Evolutionary conservation across 2,888 invertebrate species (phyloP).

Genomic region (Drosophila recens): DNA sequence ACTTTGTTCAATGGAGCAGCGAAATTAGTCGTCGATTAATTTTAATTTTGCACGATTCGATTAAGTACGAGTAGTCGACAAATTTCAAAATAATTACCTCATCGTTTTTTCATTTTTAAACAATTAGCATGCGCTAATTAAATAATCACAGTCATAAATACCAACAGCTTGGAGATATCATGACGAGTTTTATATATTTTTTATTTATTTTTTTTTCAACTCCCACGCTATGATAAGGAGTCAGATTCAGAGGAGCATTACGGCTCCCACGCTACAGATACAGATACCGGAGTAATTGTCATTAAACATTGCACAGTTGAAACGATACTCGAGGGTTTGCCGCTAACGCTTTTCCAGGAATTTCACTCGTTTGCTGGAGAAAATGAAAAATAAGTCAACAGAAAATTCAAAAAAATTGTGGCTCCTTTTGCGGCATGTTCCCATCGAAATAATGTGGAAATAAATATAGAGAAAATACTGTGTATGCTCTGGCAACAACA

Average conservation of each 20-base stretch:
- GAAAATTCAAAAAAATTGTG: conserved; percentile 50
- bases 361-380: conserved; percentile 49
- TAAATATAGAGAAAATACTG: conserved; percentile 56
- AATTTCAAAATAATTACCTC: conserved; percentile 25
- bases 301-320: conserved; percentile 72
- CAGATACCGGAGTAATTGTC: conserved; percentile 69
- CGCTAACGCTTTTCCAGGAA: conserved; percentile 82
- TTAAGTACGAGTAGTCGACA: conserved; percentile 49
- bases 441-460: conserved; percentile 47
- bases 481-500: conserved; percentile 62
- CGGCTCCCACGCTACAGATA: conserved; percentile 77
- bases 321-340: conserved; percentile 66
- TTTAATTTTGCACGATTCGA: conserved; percentile 63
- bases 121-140: conserved; percentile 77
- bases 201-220: conserved; percentile 19
- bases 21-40: conserved; percentile 76
- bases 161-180: conserved; percentile 31
- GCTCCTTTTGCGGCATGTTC: conserved; percentile 40
- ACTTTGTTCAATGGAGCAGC: conserved; percentile 74
- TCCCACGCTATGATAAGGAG: conserved; percentile 62
- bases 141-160: conserved; percentile 69
- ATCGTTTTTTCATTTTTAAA: conserved; percentile 7
- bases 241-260: conserved; percentile 5
- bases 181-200: conserved; percentile 1
- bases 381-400: conserved; percentile 71